These are phyloP conservation scores for Diarsia rubi DNA, from an alignment of 2,888 invertebrate genomes.

Conservation along the genomic window DNA sequence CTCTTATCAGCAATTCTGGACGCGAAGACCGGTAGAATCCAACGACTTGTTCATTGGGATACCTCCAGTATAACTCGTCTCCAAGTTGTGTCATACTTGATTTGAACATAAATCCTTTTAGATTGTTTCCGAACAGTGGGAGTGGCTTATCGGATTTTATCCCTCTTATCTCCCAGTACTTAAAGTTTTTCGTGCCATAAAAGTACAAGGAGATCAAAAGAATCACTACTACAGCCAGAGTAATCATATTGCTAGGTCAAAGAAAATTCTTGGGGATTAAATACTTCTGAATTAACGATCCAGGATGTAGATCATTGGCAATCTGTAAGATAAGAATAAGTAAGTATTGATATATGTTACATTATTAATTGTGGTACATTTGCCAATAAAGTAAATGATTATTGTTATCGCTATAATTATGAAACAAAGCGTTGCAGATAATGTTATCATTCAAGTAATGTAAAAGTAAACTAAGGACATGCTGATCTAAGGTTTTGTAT, in stretches of 20 bases:
- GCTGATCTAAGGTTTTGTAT: not conserved
- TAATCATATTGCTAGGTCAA: not conserved
- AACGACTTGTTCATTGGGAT: too few species aligned
- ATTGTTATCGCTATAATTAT: not conserved
- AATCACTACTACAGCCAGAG: slow-evolving; percentile 15
- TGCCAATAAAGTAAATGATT: not conserved
- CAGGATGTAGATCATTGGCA: not conserved
- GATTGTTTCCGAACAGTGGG: not conserved
- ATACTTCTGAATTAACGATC: not conserved
- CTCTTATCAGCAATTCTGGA: slow-evolving; percentile 64
- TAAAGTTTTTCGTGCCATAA: slow-evolving; percentile 26
- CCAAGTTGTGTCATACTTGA: not conserved
- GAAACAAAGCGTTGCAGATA: not conserved
- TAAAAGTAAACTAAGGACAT: not conserved
- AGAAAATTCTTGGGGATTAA: not conserved
- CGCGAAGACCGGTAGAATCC: too few species aligned
- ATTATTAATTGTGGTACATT: not conserved
- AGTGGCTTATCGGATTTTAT: not conserved
- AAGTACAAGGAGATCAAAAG: slow-evolving; percentile 48
- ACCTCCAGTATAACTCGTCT: too few species aligned
- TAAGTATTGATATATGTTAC: not conserved
- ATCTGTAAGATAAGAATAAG: slow-evolving; percentile 1
- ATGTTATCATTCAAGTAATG: not conserved
- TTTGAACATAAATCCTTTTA: not conserved
- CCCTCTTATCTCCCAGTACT: not conserved